Base-by-base conservation (phyloP, 2,888 invertebrate species). In the Deroplatys truncata region DNA sequence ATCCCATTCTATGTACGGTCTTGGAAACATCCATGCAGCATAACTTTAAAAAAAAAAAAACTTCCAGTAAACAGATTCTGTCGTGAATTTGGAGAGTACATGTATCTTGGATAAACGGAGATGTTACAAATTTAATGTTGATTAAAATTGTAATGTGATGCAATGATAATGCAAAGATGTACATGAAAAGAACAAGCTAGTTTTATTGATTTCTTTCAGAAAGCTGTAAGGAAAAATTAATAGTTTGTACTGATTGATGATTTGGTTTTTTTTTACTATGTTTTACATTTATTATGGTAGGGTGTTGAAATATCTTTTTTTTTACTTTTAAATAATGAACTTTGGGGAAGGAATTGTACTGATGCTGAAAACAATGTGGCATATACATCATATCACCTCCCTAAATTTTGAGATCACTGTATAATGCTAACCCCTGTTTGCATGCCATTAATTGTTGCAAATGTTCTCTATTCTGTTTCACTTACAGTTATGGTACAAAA, bases 381-480 rank as follows among this genome's bases (percentile, higher is more conserved):
- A 72, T 56, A 86, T 35, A 83, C 82, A 87, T 82, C 87, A 87
- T 87, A 87, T 87, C 87, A 87, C 87, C 87, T 82, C 83, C 83
- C 56, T 72, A 87, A 31, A 86, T 16, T 56, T 87, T 82, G 28
- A 82, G 35, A 83, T 87, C 28, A 43, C 31, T 83, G 35, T 87
- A 87, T 83, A 28, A 35, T 82, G 87, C 87, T 28, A 86, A 86
- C 82, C 86, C 86, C 35, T 16, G 20, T 72, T 87, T 87, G 83
- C 87, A 87, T 87, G 87, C n/a, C 29, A 86, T 72, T 86, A 85
- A 85, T 86, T 86, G 86, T 86, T 86, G 86, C n/a, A 25, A 29
- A 31, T 56, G 72, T 86, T 25, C 82, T 85, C 13, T 72, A 28
- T 86, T 86, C 86, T 86, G 82, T 82, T 86, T 56, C 25, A 72